A percentile compares a stretch with the other conserved stretches of the same genome.
These are phyloP conservation scores for Cryptoleucopteryx plumbea DNA, from an alignment of 2,113 vertebrate genomes.

Conservation along the genomic window DNA sequence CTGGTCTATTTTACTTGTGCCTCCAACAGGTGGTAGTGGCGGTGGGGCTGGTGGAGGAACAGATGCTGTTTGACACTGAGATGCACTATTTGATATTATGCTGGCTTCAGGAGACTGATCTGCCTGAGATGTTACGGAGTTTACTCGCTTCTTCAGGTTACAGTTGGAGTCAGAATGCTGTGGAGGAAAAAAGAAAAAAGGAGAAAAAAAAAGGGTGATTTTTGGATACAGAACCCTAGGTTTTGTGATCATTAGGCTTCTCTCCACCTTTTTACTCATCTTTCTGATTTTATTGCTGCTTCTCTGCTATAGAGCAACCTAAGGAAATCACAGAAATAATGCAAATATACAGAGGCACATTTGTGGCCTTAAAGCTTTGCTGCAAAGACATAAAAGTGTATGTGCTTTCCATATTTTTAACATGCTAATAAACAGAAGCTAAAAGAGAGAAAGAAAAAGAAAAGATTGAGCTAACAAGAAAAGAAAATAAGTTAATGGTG, in stretches of 20 bases:
- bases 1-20: constrained; percentile 94
- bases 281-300: background rate
- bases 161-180: constrained; percentile 80
- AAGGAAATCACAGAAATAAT: background rate
- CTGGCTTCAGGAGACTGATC: constrained; percentile 72
- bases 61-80: constrained; percentile 46
- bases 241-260: background rate
- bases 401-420: background rate
- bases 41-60: constrained; percentile 70
- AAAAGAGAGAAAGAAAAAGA: background rate
- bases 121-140: constrained; percentile 71
- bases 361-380: background rate
- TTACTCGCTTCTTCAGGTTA: constrained; percentile 89
- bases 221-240: background rate
- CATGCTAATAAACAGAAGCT: background rate
- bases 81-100: constrained; percentile 65
- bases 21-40: constrained; percentile 69
- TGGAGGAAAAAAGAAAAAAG: background rate
- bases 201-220: background rate
- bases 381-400: background rate
- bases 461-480: background rate
- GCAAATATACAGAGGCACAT: background rate
- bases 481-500: background rate
- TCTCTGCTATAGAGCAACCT: background rate
- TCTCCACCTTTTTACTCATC: background rate